Evolutionary conservation across 2,797 vertebrate species (phyloP).

Genomic region (Xiphorhynchus erythropygius): DNA sequence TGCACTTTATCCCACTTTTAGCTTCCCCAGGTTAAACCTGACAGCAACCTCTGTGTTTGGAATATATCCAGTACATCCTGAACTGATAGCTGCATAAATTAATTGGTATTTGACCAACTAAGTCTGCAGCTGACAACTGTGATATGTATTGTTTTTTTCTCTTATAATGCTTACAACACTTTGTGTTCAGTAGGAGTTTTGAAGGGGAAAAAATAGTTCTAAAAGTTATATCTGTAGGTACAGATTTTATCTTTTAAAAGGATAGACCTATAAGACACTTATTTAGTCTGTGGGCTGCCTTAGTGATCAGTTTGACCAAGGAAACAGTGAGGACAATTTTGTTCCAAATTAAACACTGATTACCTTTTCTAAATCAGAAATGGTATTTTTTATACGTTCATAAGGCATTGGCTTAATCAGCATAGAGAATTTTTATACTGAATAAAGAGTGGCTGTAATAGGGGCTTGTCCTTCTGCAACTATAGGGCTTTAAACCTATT

Average conservation of each 20-base stretch:
- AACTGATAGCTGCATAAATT: constrained; percentile 20
- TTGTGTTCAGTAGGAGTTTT: background rate
- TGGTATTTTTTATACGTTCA: background rate
- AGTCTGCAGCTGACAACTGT: background rate
- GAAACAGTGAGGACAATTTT: background rate
- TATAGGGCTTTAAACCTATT: background rate
- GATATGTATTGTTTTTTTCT: background rate
- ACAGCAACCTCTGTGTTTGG: background rate
- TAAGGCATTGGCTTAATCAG: background rate
- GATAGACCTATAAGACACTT: background rate
- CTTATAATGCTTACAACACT: background rate
- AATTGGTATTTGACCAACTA: constrained; percentile 24
- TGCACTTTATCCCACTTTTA: background rate
- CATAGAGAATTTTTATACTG: background rate
- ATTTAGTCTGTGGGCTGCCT: background rate
- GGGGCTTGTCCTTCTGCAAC: background rate
- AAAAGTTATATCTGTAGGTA: background rate
- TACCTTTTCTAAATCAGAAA: background rate
- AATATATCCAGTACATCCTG: background rate
- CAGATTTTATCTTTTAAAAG: background rate
- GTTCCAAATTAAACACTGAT: background rate
- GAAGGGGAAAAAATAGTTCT: background rate
- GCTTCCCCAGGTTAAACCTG: background rate
- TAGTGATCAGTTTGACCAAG: background rate
- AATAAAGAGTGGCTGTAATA: background rate